These are phyloP conservation scores for Arge pagana DNA, from an alignment of 2,888 invertebrate species.

Conservation along the genomic window DNA sequence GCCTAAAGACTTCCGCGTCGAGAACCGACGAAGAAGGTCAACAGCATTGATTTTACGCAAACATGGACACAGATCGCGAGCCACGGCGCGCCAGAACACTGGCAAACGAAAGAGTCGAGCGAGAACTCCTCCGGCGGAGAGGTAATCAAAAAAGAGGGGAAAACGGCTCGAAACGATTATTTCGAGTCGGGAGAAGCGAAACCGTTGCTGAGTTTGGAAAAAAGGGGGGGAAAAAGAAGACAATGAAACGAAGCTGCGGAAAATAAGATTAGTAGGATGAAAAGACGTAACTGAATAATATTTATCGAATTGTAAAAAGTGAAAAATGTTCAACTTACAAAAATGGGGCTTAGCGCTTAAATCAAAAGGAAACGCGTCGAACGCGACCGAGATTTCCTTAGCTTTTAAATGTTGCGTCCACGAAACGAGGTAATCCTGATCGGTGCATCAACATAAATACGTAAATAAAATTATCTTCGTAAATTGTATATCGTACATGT, in stretches of 20 bases:
- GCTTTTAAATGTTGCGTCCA: conserved; percentile 16
- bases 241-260: no score
- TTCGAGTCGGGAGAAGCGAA: no score
- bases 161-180: not conserved
- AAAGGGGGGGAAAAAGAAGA: no score
- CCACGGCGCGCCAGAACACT: conserved; percentile 18
- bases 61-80: no score
- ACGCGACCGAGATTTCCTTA: conserved; percentile 18
- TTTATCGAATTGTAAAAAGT: conserved; percentile 6
- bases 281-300: conserved; percentile 2
- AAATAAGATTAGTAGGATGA: no score
- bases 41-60: no score
- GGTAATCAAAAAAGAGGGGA: not conserved
- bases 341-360: conserved; percentile 18
- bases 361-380: conserved; percentile 10
- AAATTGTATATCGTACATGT: conserved; percentile 11
- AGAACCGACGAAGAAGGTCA: no score
- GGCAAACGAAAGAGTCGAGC: conserved; percentile 3
- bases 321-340: no score
- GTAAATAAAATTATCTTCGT: conserved; percentile 15
- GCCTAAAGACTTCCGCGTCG: conserved; percentile 8
- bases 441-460: conserved; percentile 15
- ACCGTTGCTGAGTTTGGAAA: no score
- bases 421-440: conserved; percentile 11
- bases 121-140: not conserved